phyloP scores from a whole-genome alignment of 2,888 invertebrate species.

The Nemapogon koenigi region DNA sequence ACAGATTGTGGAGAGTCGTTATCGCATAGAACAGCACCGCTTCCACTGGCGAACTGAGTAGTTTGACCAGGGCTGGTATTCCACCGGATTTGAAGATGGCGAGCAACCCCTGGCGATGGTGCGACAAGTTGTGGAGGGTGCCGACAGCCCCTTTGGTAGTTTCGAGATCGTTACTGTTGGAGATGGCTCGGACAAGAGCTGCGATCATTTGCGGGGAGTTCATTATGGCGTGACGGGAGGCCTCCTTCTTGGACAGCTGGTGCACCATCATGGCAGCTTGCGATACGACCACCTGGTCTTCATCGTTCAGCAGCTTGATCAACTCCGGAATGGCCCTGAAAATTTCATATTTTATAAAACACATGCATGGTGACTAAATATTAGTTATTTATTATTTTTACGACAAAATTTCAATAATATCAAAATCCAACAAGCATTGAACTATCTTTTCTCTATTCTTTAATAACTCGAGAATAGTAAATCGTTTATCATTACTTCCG shows the following conservation, averaged over 20 bases:
- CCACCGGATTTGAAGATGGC: conserved; percentile 99
- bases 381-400: too few species aligned
- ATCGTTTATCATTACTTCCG: too few species aligned
- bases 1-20: conserved; percentile 96
- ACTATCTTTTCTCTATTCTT: too few species aligned
- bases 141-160: conserved; percentile 98
- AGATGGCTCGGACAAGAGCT: conserved; percentile 93
- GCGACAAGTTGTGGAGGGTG: conserved; percentile 96
- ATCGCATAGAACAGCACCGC: conserved; percentile 98
- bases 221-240: conserved; percentile 97
- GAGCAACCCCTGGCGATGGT: conserved; percentile 94
- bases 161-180: conserved; percentile 94
- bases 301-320: conserved; percentile 93
- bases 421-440: too few species aligned
- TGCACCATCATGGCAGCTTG: conserved; percentile 99
- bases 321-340: conserved; percentile 94
- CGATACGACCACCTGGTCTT: conserved; percentile 95
- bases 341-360: too few species aligned
- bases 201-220: conserved; percentile 95
- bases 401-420: too few species aligned
- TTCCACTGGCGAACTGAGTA: conserved; percentile 95
- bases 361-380: too few species aligned
- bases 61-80: conserved; percentile 95
- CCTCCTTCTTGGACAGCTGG: conserved; percentile 97
- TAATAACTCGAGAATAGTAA: too few species aligned